A percentile compares a stretch with the other conserved stretches of the same genome.
These are phyloP conservation scores for Pheosia gnoma DNA, from an alignment of 2,888 invertebrate species.

Conservation along the genomic window DNA sequence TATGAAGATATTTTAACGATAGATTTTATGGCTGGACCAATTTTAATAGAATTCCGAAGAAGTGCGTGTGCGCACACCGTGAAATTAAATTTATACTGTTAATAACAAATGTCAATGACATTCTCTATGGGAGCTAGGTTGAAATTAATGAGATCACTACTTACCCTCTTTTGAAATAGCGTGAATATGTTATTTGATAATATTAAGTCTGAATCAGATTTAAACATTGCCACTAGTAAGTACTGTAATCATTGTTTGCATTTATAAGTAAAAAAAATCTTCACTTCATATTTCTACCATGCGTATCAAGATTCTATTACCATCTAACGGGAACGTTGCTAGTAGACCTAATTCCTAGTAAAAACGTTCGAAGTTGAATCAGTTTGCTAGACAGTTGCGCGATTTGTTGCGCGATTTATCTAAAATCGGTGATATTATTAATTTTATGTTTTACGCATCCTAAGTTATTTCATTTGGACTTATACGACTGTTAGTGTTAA, in stretches of 20 bases:
- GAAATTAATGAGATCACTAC: neutral
- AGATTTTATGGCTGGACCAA: constrained; percentile 8
- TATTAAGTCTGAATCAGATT: constrained; percentile 5
- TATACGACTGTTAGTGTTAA: neutral
- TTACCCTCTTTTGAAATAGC: neutral
- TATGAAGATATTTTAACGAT: neutral
- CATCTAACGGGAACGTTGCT: too few relatives aligned
- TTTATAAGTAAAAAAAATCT: neutral
- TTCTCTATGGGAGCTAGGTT: neutral
- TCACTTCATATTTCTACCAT: neutral
- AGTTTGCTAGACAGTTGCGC: too few relatives aligned
- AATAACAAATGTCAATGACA: too few relatives aligned
- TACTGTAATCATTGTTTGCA: neutral
- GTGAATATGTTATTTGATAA: neutral
- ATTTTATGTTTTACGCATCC: too few relatives aligned
- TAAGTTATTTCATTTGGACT: neutral
- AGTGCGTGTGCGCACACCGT: neutral
- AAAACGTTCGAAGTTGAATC: too few relatives aligned
- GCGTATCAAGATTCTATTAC: neutral
- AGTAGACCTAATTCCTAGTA: too few relatives aligned
- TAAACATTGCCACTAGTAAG: constrained; percentile 46
- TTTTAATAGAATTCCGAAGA: neutral
- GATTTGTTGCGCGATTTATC: too few relatives aligned
- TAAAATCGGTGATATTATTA: too few relatives aligned
- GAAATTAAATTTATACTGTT: neutral